These are phyloP conservation scores for Amphilophus citrinellus DNA, from an alignment of 2,113 vertebrate species.

Conservation along the genomic window DNA sequence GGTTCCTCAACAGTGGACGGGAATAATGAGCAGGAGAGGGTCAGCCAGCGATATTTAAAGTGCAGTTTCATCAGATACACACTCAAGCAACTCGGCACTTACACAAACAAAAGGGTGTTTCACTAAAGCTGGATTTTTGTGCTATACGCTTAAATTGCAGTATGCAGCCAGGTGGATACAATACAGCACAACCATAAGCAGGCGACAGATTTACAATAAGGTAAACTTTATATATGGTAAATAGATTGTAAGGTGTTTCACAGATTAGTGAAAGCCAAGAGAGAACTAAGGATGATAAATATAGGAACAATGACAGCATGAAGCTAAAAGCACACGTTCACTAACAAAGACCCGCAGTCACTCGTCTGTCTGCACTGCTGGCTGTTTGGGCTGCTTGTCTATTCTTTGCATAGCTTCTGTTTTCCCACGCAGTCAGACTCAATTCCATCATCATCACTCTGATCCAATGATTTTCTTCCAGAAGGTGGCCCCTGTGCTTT, in stretches of 20 bases:
- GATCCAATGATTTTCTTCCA: too few relatives aligned
- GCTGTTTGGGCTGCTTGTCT: neutral
- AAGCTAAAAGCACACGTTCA: neutral
- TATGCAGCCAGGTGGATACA: neutral
- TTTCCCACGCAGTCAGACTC: neutral
- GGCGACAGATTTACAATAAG: neutral
- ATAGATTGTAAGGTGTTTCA: neutral
- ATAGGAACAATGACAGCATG: neutral
- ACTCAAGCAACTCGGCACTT: neutral
- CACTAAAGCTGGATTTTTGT: neutral
- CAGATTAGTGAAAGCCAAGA: neutral
- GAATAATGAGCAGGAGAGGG: conserved; percentile 51
- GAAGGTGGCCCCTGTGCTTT: too few relatives aligned
- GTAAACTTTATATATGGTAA: neutral
- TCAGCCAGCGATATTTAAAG: conserved; percentile 28
- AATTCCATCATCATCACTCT: too few relatives aligned
- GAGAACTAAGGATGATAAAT: neutral
- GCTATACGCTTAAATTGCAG: neutral
- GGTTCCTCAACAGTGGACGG: conserved; percentile 35
- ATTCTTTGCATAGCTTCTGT: neutral
- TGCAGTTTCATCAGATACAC: conserved; percentile 38
- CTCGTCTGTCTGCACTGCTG: neutral
- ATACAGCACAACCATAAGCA: neutral
- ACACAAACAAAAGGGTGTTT: conserved; percentile 27
- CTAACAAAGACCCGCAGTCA: neutral